Conservation (phyloP, 2,888 invertebrate species). For the Parnassius apollo region DNA sequence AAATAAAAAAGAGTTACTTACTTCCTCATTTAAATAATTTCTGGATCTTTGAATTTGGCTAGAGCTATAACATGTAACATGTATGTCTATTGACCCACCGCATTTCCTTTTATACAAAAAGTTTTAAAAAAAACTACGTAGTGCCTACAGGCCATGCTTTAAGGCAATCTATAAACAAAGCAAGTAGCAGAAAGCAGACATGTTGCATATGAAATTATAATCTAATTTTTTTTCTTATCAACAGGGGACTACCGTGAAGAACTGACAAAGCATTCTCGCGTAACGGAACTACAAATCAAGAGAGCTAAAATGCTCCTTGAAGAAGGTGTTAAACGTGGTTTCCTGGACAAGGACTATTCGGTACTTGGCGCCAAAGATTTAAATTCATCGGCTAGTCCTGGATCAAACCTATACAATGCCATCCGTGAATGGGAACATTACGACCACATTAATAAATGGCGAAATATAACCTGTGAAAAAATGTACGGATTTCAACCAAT, state of each 20-base stretch:
- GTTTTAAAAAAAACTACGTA: no score
- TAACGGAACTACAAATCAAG: conserved; percentile 48
- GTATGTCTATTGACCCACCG: no score
- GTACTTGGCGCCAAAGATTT: conserved; percentile 59
- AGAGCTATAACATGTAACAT: no score
- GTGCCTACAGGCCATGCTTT: no score
- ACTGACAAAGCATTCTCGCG: conserved; percentile 39
- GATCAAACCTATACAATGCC: conserved; percentile 52
- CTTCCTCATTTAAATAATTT: no score
- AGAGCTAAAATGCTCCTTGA: conserved; percentile 49
- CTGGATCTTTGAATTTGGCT: no score
- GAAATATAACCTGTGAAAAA: conserved; percentile 44
- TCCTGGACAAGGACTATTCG: conserved; percentile 48
- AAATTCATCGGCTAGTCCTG: conserved; percentile 50
- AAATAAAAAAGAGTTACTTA: no score
- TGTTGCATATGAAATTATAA: no score
- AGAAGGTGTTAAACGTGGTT: conserved; percentile 49
- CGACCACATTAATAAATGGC: conserved; percentile 44
- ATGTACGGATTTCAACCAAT: conserved; percentile 38
- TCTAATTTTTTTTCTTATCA: neutral
- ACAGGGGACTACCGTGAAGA: conserved; percentile 67
- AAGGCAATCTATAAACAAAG: no score
- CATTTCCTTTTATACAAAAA: no score
- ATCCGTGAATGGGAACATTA: conserved; percentile 49
- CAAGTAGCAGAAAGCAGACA: no score